Evolutionary conservation across 1,140 invertebrate genomes (phyloP), one percentile per base, ranked within the genome.

Genomic region (Aphis craccivora): DNA sequence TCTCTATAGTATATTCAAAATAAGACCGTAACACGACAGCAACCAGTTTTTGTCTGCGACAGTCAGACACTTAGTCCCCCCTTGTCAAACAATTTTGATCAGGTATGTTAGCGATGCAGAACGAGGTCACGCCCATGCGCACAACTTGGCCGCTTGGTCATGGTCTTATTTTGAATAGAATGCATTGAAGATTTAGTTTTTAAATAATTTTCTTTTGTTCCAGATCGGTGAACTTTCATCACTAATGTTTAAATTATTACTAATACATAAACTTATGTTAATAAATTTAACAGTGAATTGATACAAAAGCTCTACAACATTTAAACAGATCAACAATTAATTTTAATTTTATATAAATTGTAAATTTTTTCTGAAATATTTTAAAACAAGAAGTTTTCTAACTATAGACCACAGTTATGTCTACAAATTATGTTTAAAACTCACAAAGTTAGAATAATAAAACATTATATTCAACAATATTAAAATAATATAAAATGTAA

Each of bases 401-500:
- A n/a, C 14, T 76, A 14, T 76, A 5, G 60, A n/a, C 5, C 30
- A 14, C n/a, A 35, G n/a, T 76, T 76, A 14, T 35, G 18, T 76
- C 30, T 76, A 18, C 5, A 76, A 51, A 51, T 18, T 51, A 51
- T 18, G 14, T 51, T 51, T 51, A 18, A 51, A 51, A 51, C 18
- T 51, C 48, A 20, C 48, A 11, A 51, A 51, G 48, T 51, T 18
- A 18, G 14, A 51, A 51, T 51, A 51, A 51, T 51, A 51, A 51
- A 51, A 67, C 11, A 67, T 67, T n/a, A 67, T 67, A 67, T 67
- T 67, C 11, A 67, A 76, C 11, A n/a, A n/a, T 76, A 76, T 76
- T 76, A 76, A 76, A n/a, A n/a, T 76, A n/a, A 76, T n/a, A 76
- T 22, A 76, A 76, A 76, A 76, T 76, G 30, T 76, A 76, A n/a